Percentiles rank a stretch among this genome's conserved stretches.
phyloP scores from a whole-genome alignment of 2,113 vertebrate species.

The Gambusia affinis region DNA sequence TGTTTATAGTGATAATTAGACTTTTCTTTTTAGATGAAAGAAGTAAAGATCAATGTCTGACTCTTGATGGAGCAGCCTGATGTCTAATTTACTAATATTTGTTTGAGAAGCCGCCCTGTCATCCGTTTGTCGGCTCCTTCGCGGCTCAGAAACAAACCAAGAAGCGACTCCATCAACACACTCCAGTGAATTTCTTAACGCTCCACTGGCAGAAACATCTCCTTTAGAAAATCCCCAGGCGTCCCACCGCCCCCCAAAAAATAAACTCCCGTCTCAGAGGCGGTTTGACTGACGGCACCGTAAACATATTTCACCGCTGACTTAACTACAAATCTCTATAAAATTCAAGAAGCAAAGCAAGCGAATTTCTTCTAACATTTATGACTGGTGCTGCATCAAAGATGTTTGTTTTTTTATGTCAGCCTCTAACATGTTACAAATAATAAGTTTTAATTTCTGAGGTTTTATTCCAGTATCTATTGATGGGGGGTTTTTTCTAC shows the following conservation, averaged over 20 bases:
- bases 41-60: no score
- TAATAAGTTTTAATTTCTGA: no score
- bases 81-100: slow-evolving; percentile 4
- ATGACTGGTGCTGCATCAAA: no score
- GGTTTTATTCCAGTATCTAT: no score
- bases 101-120: no score
- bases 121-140: slow-evolving; percentile 32
- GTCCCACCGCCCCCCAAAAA: slow-evolving; percentile 3
- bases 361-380: no score
- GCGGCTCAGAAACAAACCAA: slow-evolving; percentile 28
- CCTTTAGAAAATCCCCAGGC: slow-evolving; percentile 17
- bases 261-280: slow-evolving; percentile 15
- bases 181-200: slow-evolving; percentile 38
- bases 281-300: slow-evolving; percentile 11
- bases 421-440: no score
- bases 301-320: background rate
- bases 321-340: no score
- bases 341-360: no score
- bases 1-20: no score
- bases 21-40: slow-evolving; percentile 5
- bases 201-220: slow-evolving; percentile 34
- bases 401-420: no score
- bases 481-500: no score
- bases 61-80: background rate
- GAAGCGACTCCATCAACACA: slow-evolving; percentile 51